These are phyloP conservation scores for Agapostemon virescens DNA, from an alignment of 2,888 invertebrate genomes.

Conservation along the genomic window DNA sequence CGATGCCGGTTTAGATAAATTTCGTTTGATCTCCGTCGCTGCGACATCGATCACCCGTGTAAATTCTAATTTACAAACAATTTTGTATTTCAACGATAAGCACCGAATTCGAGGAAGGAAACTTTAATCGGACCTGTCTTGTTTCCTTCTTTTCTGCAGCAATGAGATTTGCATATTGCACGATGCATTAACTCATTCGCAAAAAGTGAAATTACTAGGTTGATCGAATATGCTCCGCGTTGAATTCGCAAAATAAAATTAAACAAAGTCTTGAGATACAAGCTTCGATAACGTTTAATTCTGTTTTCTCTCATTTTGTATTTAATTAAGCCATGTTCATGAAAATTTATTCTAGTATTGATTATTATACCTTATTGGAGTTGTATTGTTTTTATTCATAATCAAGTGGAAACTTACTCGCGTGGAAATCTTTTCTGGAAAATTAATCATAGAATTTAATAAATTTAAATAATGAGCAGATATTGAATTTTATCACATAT, in stretches of 20 bases:
- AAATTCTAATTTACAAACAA: neutral
- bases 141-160: neutral
- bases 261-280: neutral
- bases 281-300: neutral
- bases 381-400: too few relatives aligned
- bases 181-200: neutral
- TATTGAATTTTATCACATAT: too few relatives aligned
- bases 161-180: neutral
- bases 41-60: neutral
- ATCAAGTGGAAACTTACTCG: too few relatives aligned
- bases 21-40: neutral
- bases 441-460: too few relatives aligned
- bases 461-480: too few relatives aligned
- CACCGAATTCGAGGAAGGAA: neutral
- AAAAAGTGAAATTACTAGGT: neutral
- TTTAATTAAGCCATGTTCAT: neutral
- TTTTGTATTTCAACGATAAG: neutral
- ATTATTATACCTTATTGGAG: too few relatives aligned
- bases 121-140: neutral
- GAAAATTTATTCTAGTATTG: neutral
- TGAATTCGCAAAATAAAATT: neutral
- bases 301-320: too few relatives aligned
- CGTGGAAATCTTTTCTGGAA: too few relatives aligned
- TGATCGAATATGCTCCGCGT: neutral
- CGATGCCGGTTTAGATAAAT: slow-evolving; percentile 16